A percentile compares a stretch with the other conserved stretches of the same genome.
Evolutionary conservation across 2,888 invertebrate genomes (phyloP).

Genomic region (Fragum whitleyi): DNA sequence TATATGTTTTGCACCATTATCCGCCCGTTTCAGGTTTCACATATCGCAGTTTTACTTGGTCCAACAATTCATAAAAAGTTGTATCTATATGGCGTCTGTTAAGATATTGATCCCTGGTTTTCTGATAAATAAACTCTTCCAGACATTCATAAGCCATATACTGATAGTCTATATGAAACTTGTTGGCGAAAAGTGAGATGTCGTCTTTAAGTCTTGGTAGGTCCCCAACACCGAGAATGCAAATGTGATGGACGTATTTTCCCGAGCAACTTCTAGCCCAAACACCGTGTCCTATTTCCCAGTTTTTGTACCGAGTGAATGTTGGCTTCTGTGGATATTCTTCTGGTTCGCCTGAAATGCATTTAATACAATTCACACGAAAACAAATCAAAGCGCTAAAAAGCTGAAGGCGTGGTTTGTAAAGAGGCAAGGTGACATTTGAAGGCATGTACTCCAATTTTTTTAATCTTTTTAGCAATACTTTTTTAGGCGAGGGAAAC

Average conservation of each 20-base stretch:
- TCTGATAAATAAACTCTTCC: conserved; percentile 32
- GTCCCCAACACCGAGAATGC: conserved; percentile 44
- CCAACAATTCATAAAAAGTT: conserved; percentile 30
- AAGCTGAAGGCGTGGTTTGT: no score
- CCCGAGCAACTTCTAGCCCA: conserved; percentile 31
- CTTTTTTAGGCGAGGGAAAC: no score
- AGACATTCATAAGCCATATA: conserved; percentile 47
- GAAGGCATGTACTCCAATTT: no score
- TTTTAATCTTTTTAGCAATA: no score
- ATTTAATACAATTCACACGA: no score
- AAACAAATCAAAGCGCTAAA: background rate
- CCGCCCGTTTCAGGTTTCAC: background rate
- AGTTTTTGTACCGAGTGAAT: conserved; percentile 46
- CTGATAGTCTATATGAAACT: conserved; percentile 46
- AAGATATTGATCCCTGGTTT: conserved; percentile 43
- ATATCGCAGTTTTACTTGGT: conserved; percentile 15
- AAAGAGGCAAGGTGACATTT: no score
- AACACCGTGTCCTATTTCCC: conserved; percentile 41
- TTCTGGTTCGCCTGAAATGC: conserved; percentile 42
- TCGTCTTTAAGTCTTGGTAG: conserved; percentile 12
- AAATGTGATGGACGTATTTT: conserved; percentile 44
- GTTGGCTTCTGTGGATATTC: conserved; percentile 46
- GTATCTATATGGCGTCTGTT: conserved; percentile 21
- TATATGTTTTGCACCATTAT: no score
- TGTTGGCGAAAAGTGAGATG: conserved; percentile 43